These are phyloP conservation scores for Heliconius eleuchia DNA, from an alignment of 1,140 invertebrate genomes.

Conservation along the genomic window DNA sequence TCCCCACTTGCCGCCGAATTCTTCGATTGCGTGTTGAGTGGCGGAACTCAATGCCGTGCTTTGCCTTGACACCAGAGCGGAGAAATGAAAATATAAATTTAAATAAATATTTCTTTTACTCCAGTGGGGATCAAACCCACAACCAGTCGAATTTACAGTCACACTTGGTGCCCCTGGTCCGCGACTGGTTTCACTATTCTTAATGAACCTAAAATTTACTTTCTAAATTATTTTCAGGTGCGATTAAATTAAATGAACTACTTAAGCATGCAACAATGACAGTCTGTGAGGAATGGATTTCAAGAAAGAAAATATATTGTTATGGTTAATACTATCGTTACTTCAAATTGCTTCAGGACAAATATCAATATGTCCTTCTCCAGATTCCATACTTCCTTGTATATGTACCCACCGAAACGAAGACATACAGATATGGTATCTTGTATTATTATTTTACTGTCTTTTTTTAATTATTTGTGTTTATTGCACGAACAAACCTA, in stretches of 20 bases:
- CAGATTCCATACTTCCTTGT: constrained; percentile 85
- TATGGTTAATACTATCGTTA: constrained; percentile 57
- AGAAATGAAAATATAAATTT: no score
- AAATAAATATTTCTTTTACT: no score
- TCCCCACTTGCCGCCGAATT: no score
- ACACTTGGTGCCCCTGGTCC: no score
- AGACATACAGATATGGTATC: constrained; percentile 87
- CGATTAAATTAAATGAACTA: constrained; percentile 15
- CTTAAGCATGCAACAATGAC: constrained; percentile 68
- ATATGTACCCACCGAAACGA: constrained; percentile 84
- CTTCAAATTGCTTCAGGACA: constrained; percentile 42
- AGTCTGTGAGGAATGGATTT: constrained; percentile 66
- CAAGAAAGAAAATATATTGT: constrained; percentile 51
- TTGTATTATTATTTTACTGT: constrained; percentile 27
- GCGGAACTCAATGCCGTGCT: no score
- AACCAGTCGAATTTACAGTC: no score
- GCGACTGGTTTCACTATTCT: no score
- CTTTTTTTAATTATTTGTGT: not conserved
- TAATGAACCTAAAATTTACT: no score
- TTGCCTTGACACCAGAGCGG: no score
- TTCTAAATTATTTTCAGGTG: constrained; percentile 32
- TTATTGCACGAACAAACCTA: not conserved
- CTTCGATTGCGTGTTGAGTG: no score
- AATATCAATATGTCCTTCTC: constrained; percentile 81
- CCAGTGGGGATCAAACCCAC: no score